These are phyloP conservation scores for Drosophila kanapiae DNA, from an alignment of 1,140 invertebrate species.

Conservation along the genomic window DNA sequence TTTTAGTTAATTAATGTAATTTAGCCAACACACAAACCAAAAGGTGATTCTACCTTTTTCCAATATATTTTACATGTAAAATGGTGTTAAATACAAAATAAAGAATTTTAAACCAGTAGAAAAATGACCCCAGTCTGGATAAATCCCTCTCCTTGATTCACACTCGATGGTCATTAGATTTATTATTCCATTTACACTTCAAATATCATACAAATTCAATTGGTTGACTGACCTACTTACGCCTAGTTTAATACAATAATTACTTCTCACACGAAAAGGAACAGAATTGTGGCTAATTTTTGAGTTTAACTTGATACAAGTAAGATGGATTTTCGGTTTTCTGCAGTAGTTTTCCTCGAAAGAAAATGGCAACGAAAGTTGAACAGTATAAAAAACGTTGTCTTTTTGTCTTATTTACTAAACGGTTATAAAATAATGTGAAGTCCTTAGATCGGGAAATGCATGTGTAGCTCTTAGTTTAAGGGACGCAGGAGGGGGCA, in stretches of 20 bases:
- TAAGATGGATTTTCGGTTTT: constrained; percentile 42
- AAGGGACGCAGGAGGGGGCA: background rate
- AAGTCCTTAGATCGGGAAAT: constrained; percentile 66
- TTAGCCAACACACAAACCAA: too few species aligned
- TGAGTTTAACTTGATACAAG: constrained; percentile 77
- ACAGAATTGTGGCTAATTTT: constrained; percentile 37
- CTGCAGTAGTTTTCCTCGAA: constrained; percentile 41
- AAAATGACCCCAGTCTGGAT: too few species aligned
- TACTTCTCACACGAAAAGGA: constrained; percentile 51
- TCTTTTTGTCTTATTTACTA: constrained; percentile 52
- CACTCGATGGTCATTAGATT: constrained; percentile 51
- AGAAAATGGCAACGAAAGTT: constrained; percentile 64
- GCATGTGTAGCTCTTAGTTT: constrained; percentile 13
- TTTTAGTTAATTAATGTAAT: too few species aligned
- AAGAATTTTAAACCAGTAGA: too few species aligned
- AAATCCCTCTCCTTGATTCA: too few species aligned
- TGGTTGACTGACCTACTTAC: constrained; percentile 72
- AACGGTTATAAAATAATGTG: constrained; percentile 52
- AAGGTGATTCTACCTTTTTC: too few species aligned
- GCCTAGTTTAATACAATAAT: constrained; percentile 48
- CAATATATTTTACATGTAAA: too few species aligned
- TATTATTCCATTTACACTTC: constrained; percentile 71
- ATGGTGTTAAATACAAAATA: too few species aligned
- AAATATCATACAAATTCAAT: constrained; percentile 69
- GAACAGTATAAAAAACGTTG: constrained; percentile 59